A percentile compares a stretch with the other conserved stretches of the same genome.
Conservation (phyloP, 2,797 vertebrate genomes). For the Myotis findleyi region DNA sequence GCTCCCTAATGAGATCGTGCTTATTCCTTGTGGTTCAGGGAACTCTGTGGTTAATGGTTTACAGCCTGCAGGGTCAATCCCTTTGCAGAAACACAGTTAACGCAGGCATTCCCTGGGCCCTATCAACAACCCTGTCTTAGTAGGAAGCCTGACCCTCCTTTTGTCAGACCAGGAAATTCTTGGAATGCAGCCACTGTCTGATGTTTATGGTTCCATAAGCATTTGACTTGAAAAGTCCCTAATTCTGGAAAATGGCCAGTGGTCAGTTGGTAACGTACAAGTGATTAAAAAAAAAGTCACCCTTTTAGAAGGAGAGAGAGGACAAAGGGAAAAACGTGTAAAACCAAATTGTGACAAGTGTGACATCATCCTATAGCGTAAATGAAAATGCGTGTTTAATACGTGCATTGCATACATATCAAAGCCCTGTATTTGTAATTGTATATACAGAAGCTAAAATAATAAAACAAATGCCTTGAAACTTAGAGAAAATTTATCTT, state of each 20-base stretch:
- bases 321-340: not conserved
- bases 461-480: not conserved
- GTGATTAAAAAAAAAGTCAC: not conserved
- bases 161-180: conserved; percentile 13
- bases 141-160: conserved; percentile 50
- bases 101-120: conserved; percentile 49
- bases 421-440: not conserved
- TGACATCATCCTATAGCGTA: not conserved
- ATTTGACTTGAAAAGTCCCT: conserved; percentile 50
- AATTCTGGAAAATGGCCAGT: conserved; percentile 42
- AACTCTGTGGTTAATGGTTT: conserved; percentile 60
- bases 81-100: conserved; percentile 59
- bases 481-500: not conserved
- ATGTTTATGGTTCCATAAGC: conserved; percentile 44
- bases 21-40: conserved; percentile 64
- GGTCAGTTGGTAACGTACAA: not conserved
- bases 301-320: conserved; percentile 50
- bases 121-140: not conserved
- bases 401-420: no score
- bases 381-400: not conserved
- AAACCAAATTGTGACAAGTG: not conserved
- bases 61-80: conserved; percentile 57
- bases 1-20: conserved; percentile 53
- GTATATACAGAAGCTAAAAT: not conserved
- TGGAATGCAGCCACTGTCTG: conserved; percentile 30